These are phyloP conservation scores for Probosciger aterrimus DNA, from an alignment of 2,113 vertebrate species.

Conservation along the genomic window DNA sequence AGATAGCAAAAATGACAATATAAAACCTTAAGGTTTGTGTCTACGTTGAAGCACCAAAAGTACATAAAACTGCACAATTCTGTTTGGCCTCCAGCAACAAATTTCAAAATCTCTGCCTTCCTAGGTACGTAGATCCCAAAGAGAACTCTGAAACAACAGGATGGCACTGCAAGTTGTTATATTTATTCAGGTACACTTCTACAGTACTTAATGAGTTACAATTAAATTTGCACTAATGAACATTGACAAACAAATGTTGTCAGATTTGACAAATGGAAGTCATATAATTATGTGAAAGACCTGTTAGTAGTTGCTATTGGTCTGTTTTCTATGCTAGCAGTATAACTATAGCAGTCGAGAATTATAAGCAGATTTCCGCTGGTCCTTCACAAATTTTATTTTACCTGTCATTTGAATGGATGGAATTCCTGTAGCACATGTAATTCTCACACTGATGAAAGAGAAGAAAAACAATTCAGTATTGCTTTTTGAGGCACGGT, in stretches of 20 bases:
- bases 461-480: not conserved
- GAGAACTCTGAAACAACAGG: not conserved
- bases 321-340: not conserved
- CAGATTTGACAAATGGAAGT: not conserved
- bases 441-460: not conserved
- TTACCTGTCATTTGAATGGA: not conserved
- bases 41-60: rapidly evolving
- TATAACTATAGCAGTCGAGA: not conserved
- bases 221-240: not conserved
- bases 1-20: not conserved
- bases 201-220: not conserved
- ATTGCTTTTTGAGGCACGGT: not conserved
- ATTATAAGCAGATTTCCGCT: not conserved
- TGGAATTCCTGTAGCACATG: not conserved
- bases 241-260: not conserved
- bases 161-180: not conserved
- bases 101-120: not conserved
- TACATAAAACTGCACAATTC: not conserved
- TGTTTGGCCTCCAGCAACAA: not conserved
- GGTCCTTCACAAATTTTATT: not conserved
- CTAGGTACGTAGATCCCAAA: not conserved
- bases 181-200: not conserved
- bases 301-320: not conserved
- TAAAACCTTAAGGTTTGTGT: not conserved
- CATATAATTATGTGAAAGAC: not conserved